Percentiles rank a stretch among this genome's conserved stretches.
Evolutionary conservation across 2,888 invertebrate species (phyloP).

Genomic region (Drosophila lutescens): DNA sequence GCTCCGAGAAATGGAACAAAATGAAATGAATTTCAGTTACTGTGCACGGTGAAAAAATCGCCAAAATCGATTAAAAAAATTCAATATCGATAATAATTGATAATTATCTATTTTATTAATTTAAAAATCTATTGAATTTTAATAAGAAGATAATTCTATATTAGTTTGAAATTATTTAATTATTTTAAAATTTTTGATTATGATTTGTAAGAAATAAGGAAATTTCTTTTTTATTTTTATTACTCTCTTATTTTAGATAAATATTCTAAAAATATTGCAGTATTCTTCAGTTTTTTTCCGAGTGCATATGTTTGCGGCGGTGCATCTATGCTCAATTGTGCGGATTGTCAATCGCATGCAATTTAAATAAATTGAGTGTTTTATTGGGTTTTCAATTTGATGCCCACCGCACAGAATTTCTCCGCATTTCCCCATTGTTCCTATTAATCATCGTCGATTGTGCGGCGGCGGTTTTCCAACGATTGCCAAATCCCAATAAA

Average conservation of each 20-base stretch:
- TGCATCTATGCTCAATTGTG: conserved; percentile 33
- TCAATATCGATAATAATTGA: too few species aligned
- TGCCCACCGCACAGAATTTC: conserved; percentile 22
- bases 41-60: neutral
- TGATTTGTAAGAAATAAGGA: too few species aligned
- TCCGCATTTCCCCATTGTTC: conserved; percentile 14
- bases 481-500: conserved; percentile 7
- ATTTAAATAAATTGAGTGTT: conserved; percentile 81
- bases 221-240: too few species aligned
- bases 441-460: conserved; percentile 35
- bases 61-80: neutral
- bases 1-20: conserved; percentile 33
- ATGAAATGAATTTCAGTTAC: conserved; percentile 34
- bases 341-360: conserved; percentile 79
- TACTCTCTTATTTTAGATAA: too few species aligned
- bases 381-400: conserved; percentile 80
- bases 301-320: conserved; percentile 16
- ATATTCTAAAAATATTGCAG: too few species aligned
- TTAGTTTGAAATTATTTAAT: too few species aligned
- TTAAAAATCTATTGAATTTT: too few species aligned
- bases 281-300: neutral
- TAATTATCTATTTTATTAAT: too few species aligned
- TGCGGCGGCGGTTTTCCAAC: conserved; percentile 7
- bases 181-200: too few species aligned
- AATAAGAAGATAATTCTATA: too few species aligned